Evolutionary conservation across 2,888 invertebrate species (phyloP), one percentile per base, ranked within the genome.

Genomic region (Calliopum simillimum): DNA sequence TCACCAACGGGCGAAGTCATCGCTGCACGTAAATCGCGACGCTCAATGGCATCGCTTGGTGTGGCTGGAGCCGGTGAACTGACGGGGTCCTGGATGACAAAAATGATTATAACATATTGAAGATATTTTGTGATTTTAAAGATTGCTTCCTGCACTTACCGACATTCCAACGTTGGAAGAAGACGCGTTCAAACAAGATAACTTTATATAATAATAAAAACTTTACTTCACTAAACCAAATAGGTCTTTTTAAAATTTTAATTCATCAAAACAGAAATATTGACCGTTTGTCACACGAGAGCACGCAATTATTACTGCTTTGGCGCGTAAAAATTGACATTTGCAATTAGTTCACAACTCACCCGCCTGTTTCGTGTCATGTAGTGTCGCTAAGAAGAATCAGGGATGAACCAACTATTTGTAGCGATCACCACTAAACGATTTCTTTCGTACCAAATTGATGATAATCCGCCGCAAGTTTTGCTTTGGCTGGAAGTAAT

Each of bases 1-100:
- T 93, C 93, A 13, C 92, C 91, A 0, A 91, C 92, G 0, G 94
- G 94, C 3, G 94, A 94, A 1, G 94, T 93, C 88, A 91, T 89
- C 5, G 90, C 88, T 1, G 89, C 88, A 0, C 89, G 89, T 19
- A 87, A 82, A 6, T 88, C 88, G 46, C 88, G 89, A 44, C 85
- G 83, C 61, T 84, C 84, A 21, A 74, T 74, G 3, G 79, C 80
- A 77, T 84, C 84, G 71, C 81, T 82, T 5, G 84, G 84, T 11
- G 83, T 84, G 3, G 82, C 80, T 70, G 86, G 85, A n/a, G 83
- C 80, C 49, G 86, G 86, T 43, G 86, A 86, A 65, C 85, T 85
- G 2, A 79, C 76, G 75, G 80, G 79, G 68, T 86, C 85, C 86
- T 81, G 68, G n/a, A n/a, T 66, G 71, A 68, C 33, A 25, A 6